These are phyloP conservation scores for Orbicella faveolata DNA, from an alignment of 64 coral and sea anemone genomes.

Conservation along the genomic window DNA sequence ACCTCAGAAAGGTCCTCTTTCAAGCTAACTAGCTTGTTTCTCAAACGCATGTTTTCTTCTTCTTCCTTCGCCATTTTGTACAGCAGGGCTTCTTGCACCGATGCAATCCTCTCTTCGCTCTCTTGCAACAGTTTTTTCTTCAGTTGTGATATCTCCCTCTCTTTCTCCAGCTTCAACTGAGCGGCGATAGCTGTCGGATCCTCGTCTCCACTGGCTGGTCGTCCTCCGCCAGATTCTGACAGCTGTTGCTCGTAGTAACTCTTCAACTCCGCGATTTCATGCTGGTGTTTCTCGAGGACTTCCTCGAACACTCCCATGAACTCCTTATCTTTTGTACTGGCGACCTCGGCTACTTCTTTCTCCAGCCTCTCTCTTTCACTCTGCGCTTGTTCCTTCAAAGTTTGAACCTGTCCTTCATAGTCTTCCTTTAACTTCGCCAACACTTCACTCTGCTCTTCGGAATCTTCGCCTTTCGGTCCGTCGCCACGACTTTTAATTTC, in stretches of 20 bases:
- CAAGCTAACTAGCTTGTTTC: slow-evolving; percentile 42
- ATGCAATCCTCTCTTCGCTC: slow-evolving; percentile 80
- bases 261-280: slow-evolving; percentile 56
- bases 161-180: slow-evolving; percentile 59
- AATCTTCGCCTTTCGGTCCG: neutral
- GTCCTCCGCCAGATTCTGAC: neutral
- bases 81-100: slow-evolving; percentile 61
- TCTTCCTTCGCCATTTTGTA: slow-evolving; percentile 71
- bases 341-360: slow-evolving; percentile 54
- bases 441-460: slow-evolving; percentile 1
- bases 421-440: slow-evolving; percentile 62
- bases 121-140: slow-evolving; percentile 62
- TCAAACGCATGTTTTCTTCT: slow-evolving; percentile 54
- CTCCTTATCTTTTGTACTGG: slow-evolving; percentile 63
- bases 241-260: slow-evolving; percentile 30
- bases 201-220: neutral
- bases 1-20: slow-evolving; percentile 53
- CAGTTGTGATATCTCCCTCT: slow-evolving; percentile 59
- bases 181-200: slow-evolving; percentile 1
- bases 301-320: slow-evolving; percentile 60
- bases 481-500: neutral
- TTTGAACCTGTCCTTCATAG: slow-evolving; percentile 70
- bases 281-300: slow-evolving; percentile 68
- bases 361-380: slow-evolving; percentile 58
- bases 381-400: slow-evolving; percentile 78